A percentile compares a stretch with the other conserved stretches of the same genome.
Evolutionary conservation across 2,113 vertebrate genomes (phyloP).

Genomic region (Nothocercus nigrocapillus): DNA sequence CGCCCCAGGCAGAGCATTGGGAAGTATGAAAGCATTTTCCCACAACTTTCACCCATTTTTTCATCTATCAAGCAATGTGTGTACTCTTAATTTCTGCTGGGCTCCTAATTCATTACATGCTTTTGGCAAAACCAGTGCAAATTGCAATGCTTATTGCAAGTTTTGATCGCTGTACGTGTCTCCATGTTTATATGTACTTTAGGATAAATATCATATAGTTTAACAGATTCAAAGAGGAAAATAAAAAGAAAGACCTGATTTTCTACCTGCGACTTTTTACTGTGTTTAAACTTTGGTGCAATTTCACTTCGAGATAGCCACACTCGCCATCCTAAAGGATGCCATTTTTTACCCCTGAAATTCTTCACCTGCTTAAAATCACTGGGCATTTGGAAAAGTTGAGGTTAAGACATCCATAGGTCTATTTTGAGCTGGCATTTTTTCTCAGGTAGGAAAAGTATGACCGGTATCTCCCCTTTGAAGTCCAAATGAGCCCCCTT

Average conservation of each 20-base stretch:
- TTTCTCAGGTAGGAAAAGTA: neutral
- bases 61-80: neutral
- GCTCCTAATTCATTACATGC: slow-evolving; percentile 52
- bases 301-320: neutral
- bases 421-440: neutral
- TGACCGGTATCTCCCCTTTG: neutral
- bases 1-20: neutral
- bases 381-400: neutral
- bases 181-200: neutral
- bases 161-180: neutral
- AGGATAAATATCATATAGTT: neutral
- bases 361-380: neutral
- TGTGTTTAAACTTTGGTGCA: neutral
- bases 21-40: slow-evolving; percentile 27
- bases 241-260: neutral
- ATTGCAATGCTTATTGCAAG: neutral
- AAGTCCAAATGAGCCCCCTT: neutral
- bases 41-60: slow-evolving; percentile 45
- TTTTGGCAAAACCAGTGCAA: slow-evolving; percentile 50
- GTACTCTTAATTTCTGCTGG: slow-evolving; percentile 16
- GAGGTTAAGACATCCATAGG: neutral
- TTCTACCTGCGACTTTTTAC: neutral
- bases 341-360: neutral
- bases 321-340: neutral
- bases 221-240: neutral